Conservation (phyloP, 2,888 invertebrate genomes). For the Caenorhabditis sp. region DNA sequence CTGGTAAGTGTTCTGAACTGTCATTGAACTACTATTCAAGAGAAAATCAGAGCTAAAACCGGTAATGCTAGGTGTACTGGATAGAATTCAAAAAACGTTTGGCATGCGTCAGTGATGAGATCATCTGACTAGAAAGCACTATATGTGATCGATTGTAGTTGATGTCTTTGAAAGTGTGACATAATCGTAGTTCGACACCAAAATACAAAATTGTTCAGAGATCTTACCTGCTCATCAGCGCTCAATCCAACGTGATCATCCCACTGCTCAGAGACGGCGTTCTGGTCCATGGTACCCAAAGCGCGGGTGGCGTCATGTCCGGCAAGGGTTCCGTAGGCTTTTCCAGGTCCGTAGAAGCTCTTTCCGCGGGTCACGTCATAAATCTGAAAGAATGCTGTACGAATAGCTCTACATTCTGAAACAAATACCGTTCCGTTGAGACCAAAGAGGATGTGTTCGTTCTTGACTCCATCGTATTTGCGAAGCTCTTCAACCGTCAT, state of each 20-base stretch:
- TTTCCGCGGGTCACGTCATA: constrained; percentile 80
- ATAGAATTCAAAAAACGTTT: too few relatives aligned
- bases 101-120: too few relatives aligned
- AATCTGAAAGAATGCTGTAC: constrained; percentile 72
- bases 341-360: constrained; percentile 80
- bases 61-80: neutral
- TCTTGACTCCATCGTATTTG: constrained; percentile 79
- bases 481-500: constrained; percentile 78
- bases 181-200: too few relatives aligned
- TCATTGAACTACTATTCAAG: constrained; percentile 9
- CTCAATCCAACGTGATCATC: constrained; percentile 76
- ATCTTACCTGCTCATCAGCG: constrained; percentile 51
- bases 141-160: too few relatives aligned
- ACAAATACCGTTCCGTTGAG: constrained; percentile 79
- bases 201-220: too few relatives aligned
- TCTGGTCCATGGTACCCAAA: constrained; percentile 78
- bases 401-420: neutral
- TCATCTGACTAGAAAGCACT: too few relatives aligned
- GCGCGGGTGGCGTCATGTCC: constrained; percentile 81
- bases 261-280: constrained; percentile 75
- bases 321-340: constrained; percentile 77
- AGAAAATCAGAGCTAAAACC: neutral
- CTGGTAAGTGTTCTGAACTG: neutral
- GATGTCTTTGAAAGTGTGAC: too few relatives aligned
- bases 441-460: constrained; percentile 79